Percentiles rank a stretch among this genome's conserved stretches.
phyloP scores from a whole-genome alignment of 2,797 vertebrate species.

The Alfaro cultratus region DNA sequence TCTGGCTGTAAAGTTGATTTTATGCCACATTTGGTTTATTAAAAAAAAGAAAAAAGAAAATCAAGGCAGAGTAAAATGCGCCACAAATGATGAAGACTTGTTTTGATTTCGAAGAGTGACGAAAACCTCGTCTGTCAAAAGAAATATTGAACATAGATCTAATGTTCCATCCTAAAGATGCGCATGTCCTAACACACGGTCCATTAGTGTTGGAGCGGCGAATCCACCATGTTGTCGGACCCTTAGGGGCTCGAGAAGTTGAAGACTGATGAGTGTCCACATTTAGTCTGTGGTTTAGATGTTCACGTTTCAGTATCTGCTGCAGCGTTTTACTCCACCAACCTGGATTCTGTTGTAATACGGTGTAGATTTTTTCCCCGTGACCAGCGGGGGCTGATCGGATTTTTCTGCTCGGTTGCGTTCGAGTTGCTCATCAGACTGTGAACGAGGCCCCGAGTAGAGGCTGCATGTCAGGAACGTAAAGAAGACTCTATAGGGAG shows the following conservation, averaged over 20 bases:
- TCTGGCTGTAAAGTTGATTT: not conserved
- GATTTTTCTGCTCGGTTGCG: constrained; percentile 47
- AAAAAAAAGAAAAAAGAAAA: not conserved
- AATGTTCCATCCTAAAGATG: not conserved
- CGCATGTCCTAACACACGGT: not conserved
- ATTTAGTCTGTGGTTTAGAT: constrained; percentile 14
- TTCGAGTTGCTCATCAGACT: constrained; percentile 58
- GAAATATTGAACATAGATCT: not conserved
- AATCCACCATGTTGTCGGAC: not conserved
- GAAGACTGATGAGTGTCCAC: constrained; percentile 13
- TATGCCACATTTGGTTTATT: not conserved
- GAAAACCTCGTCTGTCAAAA: no score
- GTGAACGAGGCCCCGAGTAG: constrained; percentile 40
- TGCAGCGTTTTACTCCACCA: constrained; percentile 13
- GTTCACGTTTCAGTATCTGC: constrained; percentile 5
- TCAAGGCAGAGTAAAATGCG: not conserved
- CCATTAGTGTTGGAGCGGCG: not conserved
- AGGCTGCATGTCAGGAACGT: not conserved
- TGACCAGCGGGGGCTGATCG: constrained; percentile 32
- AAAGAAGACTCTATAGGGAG: constrained; percentile 15
- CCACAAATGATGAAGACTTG: not conserved
- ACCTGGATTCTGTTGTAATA: constrained; percentile 33
- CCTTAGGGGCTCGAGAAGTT: not conserved
- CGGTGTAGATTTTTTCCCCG: constrained; percentile 38
- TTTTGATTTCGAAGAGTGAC: no score